These are phyloP conservation scores for Bugula neritina DNA, from an alignment of 2,888 invertebrate species.

Conservation along the genomic window DNA sequence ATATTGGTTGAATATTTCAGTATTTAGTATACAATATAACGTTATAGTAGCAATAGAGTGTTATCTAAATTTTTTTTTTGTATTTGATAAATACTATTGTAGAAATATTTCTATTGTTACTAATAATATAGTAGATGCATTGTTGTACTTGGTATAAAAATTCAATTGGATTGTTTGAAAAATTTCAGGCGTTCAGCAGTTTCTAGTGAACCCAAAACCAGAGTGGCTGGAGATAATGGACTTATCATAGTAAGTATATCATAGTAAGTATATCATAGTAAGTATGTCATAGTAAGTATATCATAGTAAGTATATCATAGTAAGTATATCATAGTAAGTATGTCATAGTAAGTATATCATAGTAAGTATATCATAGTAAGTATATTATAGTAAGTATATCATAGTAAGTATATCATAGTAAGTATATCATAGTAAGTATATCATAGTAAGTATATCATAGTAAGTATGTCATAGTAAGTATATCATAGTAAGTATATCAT, in stretches of 20 bases:
- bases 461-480: slow-evolving; percentile 46
- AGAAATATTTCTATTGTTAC: no score
- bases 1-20: no score
- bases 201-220: slow-evolving; percentile 50
- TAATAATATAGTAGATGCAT: no score
- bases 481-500: background rate
- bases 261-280: background rate
- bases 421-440: background rate
- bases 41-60: background rate
- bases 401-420: background rate
- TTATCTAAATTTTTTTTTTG: background rate
- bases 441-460: background rate
- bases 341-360: background rate
- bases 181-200: slow-evolving; percentile 39
- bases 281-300: background rate
- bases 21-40: background rate
- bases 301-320: background rate
- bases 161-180: background rate
- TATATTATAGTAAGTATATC: background rate
- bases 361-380: background rate
- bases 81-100: background rate
- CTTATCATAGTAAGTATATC: slow-evolving; percentile 24
- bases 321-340: background rate
- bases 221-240: slow-evolving; percentile 49
- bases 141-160: background rate